These are phyloP conservation scores for Glossophaga mutica DNA, from an alignment of 2,797 vertebrate genomes.

Conservation along the genomic window DNA sequence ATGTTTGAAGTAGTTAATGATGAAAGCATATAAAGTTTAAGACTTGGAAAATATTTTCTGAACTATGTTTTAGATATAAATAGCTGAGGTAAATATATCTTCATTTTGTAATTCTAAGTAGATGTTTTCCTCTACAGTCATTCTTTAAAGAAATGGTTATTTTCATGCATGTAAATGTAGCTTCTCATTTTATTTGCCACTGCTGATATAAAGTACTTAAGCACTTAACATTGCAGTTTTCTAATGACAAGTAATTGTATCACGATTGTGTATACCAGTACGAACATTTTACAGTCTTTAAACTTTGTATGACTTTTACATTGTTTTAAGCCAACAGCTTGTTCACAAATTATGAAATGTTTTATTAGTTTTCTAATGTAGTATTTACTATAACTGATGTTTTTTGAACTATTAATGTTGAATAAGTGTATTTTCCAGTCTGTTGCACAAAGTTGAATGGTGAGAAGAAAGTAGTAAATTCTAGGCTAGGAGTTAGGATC, in stretches of 20 bases:
- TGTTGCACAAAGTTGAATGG: background rate
- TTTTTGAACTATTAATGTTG: background rate
- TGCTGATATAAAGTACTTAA: slow-evolving; percentile 15
- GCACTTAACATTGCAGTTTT: background rate
- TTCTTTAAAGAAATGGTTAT: background rate
- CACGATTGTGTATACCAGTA: background rate
- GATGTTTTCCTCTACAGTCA: background rate
- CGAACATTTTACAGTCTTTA: background rate
- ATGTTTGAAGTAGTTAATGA: slow-evolving; percentile 36
- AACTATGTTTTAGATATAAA: slow-evolving; percentile 1
- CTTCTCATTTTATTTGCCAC: background rate
- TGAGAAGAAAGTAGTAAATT: background rate
- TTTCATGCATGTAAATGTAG: background rate
- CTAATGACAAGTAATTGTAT: background rate
- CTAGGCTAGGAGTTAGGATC: background rate
- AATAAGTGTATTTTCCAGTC: slow-evolving; percentile 1
- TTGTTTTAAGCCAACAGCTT: background rate
- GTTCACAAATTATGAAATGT: background rate
- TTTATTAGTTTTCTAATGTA: slow-evolving; percentile 16
- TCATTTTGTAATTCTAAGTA: background rate
- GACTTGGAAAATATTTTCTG: slow-evolving; percentile 20
- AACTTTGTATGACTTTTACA: background rate
- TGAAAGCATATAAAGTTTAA: slow-evolving; percentile 30
- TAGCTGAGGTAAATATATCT: background rate
- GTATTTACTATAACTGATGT: background rate